Evolutionary conservation across 2,888 invertebrate species (phyloP).

Genomic region (Diachrysia chrysitis): DNA sequence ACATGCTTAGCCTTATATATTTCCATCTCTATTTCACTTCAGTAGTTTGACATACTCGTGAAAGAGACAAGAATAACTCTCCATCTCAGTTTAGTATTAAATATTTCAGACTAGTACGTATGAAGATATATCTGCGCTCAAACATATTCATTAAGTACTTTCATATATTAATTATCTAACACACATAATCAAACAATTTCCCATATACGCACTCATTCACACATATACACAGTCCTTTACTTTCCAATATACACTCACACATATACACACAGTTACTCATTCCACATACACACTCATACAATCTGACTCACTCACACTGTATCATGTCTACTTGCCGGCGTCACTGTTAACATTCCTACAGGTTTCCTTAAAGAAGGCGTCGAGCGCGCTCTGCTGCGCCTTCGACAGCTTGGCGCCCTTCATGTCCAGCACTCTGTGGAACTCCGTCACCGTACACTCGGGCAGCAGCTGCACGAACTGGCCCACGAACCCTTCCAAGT

Average conservation of each 20-base stretch:
- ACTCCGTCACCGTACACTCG: slow-evolving; percentile 96
- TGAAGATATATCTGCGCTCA: not conserved
- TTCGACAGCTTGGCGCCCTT: slow-evolving; percentile 91
- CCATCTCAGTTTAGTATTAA: not conserved
- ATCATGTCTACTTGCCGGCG: slow-evolving; percentile 24
- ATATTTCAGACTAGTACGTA: slow-evolving; percentile 1
- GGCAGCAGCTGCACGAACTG: slow-evolving; percentile 97
- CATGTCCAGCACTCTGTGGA: slow-evolving; percentile 98
- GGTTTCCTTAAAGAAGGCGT: slow-evolving; percentile 74
- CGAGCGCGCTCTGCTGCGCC: slow-evolving; percentile 72
- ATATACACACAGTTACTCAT: slow-evolving; percentile 8
- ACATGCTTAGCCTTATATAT: not conserved
- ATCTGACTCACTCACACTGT: not conserved
- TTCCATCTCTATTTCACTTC: not conserved
- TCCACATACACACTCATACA: slow-evolving; percentile 19
- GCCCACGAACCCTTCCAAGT: slow-evolving; percentile 93
- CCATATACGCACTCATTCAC: slow-evolving; percentile 28
- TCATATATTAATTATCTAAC: not conserved
- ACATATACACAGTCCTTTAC: slow-evolving; percentile 10
- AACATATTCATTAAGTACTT: slow-evolving; percentile 1
- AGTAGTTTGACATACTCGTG: too few species aligned
- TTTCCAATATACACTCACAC: slow-evolving; percentile 10
- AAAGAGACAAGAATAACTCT: not conserved
- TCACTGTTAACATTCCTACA: slow-evolving; percentile 47
- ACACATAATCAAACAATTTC: not conserved